These are phyloP conservation scores for Delia radicum DNA, from an alignment of 1,140 invertebrate genomes.

Conservation along the genomic window DNA sequence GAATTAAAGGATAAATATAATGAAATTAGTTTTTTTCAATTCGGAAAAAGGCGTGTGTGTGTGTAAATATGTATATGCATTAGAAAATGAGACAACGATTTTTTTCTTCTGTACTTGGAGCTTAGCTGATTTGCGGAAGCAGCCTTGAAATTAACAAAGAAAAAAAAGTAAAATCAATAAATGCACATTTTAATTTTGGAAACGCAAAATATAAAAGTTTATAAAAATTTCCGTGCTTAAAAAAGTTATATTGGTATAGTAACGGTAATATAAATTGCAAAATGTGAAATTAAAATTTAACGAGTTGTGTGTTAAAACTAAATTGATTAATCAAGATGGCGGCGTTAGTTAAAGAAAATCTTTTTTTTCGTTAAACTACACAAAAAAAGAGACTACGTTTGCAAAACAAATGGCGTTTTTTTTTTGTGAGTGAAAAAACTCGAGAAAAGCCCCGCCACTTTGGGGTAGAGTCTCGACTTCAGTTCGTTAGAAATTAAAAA, in stretches of 20 bases:
- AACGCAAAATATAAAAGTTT: no score
- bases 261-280: background rate
- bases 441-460: constrained; percentile 13
- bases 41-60: background rate
- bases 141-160: constrained; percentile 12
- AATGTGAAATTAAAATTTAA: background rate
- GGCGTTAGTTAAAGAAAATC: constrained; percentile 11
- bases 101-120: background rate
- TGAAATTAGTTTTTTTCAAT: background rate
- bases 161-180: constrained; percentile 11
- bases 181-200: background rate
- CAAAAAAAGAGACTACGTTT: constrained; percentile 9
- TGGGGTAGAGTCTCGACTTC: constrained; percentile 5
- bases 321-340: constrained; percentile 20
- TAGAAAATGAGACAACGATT: constrained; percentile 14
- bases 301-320: background rate
- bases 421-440: background rate
- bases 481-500: background rate
- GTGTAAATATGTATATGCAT: background rate
- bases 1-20: background rate
- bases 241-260: no score
- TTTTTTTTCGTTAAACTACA: background rate
- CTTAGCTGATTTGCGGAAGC: constrained; percentile 8
- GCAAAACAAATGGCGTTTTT: constrained; percentile 16
- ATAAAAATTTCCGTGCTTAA: no score